Percentiles rank a stretch among this genome's conserved stretches.
phyloP scores from a whole-genome alignment of 2,888 invertebrate species.

The Pocota personata region DNA sequence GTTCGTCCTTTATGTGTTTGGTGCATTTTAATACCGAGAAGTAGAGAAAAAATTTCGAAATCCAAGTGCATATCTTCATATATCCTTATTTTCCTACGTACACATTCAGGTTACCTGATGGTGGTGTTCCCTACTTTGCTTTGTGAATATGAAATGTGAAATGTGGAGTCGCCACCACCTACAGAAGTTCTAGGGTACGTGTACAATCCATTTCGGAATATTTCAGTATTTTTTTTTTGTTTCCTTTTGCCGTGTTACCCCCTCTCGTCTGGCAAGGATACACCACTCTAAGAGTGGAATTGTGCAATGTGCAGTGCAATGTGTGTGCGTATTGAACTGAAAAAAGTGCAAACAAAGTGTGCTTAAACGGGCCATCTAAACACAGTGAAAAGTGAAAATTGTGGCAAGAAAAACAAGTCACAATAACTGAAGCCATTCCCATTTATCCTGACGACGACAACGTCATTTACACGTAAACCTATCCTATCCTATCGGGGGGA shows the following conservation, averaged over 20 bases:
- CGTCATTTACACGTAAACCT: neutral
- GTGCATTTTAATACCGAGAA: slow-evolving; percentile 42
- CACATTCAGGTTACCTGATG: slow-evolving; percentile 46
- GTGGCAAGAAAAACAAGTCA: neutral
- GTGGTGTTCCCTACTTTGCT: slow-evolving; percentile 55
- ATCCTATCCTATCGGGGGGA: neutral
- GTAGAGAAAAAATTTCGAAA: neutral
- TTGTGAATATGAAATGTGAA: slow-evolving; percentile 69
- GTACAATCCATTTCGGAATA: slow-evolving; percentile 39
- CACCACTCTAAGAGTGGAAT: neutral
- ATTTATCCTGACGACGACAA: neutral
- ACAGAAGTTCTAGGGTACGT: slow-evolving; percentile 72
- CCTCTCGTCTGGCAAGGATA: slow-evolving; percentile 54
- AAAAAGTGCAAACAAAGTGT: slow-evolving; percentile 29
- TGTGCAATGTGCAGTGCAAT: slow-evolving; percentile 6
- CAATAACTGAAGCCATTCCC: neutral
- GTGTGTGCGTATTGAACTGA: slow-evolving; percentile 1
- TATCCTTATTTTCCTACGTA: slow-evolving; percentile 7
- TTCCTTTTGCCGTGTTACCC: neutral
- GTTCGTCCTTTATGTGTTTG: slow-evolving; percentile 53
- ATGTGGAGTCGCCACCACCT: slow-evolving; percentile 54
- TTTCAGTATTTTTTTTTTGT: neutral
- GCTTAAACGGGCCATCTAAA: slow-evolving; percentile 18
- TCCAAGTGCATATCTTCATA: slow-evolving; percentile 49
- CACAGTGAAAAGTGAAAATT: slow-evolving; percentile 47